Conservation (phyloP, 2,888 invertebrate species). For the Lycaena phlaeas region DNA sequence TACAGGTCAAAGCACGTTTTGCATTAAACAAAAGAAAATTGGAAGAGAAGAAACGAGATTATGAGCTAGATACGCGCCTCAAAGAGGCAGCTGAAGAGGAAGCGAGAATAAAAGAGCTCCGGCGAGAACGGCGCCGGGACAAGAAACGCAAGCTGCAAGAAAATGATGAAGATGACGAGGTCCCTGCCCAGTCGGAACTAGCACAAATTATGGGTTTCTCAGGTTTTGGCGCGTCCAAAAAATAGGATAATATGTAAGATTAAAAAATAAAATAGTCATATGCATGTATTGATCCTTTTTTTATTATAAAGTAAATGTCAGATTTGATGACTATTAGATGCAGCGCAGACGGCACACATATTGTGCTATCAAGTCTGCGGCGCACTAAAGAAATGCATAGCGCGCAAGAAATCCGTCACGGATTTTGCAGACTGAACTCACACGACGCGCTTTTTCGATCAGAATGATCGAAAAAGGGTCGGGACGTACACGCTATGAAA, state of each 20-base stretch:
- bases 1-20: constrained; percentile 88
- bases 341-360: no score
- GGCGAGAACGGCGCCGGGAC: constrained; percentile 90
- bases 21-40: constrained; percentile 92
- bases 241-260: constrained; percentile 51
- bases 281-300: no score
- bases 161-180: constrained; percentile 48
- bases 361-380: no score
- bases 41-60: constrained; percentile 96
- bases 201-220: constrained; percentile 96
- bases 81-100: constrained; percentile 97
- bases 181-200: constrained; percentile 79
- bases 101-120: constrained; percentile 91
- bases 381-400: no score
- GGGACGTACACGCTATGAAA: no score
- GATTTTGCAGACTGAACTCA: no score
- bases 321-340: no score
- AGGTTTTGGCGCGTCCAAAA: constrained; percentile 91
- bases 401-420: no score
- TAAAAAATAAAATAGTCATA: background rate
- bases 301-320: background rate
- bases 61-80: constrained; percentile 91
- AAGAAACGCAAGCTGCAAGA: constrained; percentile 89
- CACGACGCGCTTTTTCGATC: no score
- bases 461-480: no score